Evolutionary conservation across 2,888 invertebrate genomes (phyloP), one percentile per base, ranked within the genome.

Genomic region (Andrena minutula): DNA sequence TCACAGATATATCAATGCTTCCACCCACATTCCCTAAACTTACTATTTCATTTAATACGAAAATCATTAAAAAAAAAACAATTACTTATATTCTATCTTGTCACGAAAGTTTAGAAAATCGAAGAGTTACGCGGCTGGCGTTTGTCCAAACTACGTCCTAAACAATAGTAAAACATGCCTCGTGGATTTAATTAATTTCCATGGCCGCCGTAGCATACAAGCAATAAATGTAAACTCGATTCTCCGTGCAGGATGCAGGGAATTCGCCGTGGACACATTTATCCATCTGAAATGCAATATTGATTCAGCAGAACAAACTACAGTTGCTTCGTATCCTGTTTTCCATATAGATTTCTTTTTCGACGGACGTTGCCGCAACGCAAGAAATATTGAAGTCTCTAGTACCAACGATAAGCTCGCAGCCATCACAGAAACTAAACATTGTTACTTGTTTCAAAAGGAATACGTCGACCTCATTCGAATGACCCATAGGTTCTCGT

Each of bases 101-200:
- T n/a, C 12, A 20, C 28, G 10, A 6, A 12, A 35, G 49, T 60
- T 60, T 32, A 65, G 56, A 12, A 26, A 56, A 10, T 23, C 23
- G n/a, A 26, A 30, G 41, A 77, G 56, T 60, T 77, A 30, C 64
- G 30, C 6, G 32, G 49, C 51, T 61, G 3, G 58, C 32, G 63
- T 68, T 72, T 32, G 56, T 79, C 49, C 49, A 32, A 72, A 41
- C 78, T 26, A 0, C 28, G 72, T 49, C 73, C 73, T 79, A 68
- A 79, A 81, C 51, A 79, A 68, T 79, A 20, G 35, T 79, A 41
- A 72, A 65, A 12, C 32, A n/a, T 2, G n/a, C 2, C 5, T 0
- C 30, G 26, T 64, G 32, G 35, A 65, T 79, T 79, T 79, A 72
- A 79, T 81, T 81, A 69, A 79, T 81, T 73, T 53, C 47, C 73